Percentiles rank a stretch among this genome's conserved stretches.
phyloP scores from a whole-genome alignment of 2,888 invertebrate genomes.

The Caenorhabditis sp. region DNA sequence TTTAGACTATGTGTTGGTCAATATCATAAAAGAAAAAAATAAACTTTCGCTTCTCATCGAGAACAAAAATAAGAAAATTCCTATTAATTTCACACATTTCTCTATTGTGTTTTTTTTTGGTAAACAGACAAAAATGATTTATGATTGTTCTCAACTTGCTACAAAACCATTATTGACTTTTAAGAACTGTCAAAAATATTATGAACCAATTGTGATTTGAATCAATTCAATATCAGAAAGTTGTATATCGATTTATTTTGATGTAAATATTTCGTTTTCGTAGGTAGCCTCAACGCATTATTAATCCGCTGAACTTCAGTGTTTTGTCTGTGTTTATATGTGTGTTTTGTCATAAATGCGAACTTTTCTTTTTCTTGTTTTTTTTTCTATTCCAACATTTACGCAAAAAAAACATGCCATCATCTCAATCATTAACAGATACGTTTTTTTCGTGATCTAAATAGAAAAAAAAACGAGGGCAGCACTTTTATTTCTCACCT shows the following conservation, averaged over 20 bases:
- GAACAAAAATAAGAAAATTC: not conserved
- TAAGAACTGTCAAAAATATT: too few species aligned
- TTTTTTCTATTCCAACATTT: not conserved
- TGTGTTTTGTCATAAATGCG: not conserved
- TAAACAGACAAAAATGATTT: not conserved
- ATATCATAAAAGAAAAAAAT: too few species aligned
- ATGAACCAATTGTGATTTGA: too few species aligned
- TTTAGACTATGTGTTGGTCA: too few species aligned
- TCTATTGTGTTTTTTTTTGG: not conserved
- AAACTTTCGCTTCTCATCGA: not conserved
- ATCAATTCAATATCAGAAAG: too few species aligned
- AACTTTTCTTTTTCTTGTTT: not conserved
- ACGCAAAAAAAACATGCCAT: not conserved
- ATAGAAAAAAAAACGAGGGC: not conserved
- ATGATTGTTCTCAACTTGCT: not conserved
- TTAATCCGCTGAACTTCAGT: not conserved
- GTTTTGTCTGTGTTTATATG: not conserved
- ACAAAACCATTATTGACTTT: too few species aligned
- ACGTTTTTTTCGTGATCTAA: not conserved
- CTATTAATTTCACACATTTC: not conserved
- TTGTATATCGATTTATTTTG: not conserved
- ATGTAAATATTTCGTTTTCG: not conserved
- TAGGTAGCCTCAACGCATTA: not conserved
- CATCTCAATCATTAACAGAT: not conserved
- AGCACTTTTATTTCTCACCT: too few species aligned